Conservation (phyloP, 2,888 invertebrate genomes). For the Agonopterix alstromeriana region DNA sequence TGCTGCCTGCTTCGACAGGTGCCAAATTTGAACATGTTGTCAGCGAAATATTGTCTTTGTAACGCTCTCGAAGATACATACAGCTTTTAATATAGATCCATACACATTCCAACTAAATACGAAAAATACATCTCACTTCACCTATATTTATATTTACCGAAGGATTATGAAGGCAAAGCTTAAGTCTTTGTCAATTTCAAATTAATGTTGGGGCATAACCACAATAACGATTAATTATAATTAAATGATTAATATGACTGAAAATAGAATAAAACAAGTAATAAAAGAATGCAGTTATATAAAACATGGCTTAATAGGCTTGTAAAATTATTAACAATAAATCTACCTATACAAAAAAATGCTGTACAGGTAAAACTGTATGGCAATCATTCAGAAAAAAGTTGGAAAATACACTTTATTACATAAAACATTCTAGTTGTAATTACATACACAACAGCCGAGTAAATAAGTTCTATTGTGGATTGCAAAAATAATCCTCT, state of each 20-base stretch:
- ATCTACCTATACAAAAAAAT: constrained; percentile 1
- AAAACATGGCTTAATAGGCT: no score
- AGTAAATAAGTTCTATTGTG: no score
- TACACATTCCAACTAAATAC: constrained; percentile 31
- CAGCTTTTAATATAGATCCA: constrained; percentile 16
- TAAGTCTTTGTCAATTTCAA: constrained; percentile 30
- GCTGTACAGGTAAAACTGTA: constrained; percentile 9
- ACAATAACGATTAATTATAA: not conserved
- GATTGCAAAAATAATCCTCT: no score
- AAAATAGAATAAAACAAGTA: no score
- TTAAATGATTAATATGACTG: no score
- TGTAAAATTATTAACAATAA: no score
- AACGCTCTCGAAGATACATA: constrained; percentile 8
- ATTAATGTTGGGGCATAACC: not conserved
- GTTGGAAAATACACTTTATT: not conserved
- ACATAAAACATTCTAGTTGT: no score
- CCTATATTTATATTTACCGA: constrained; percentile 43
- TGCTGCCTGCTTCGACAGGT: no score
- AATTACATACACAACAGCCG: no score
- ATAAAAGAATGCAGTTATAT: no score
- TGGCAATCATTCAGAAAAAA: no score
- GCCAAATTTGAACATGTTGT: no score
- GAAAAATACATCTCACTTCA: constrained; percentile 45
- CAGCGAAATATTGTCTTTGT: constrained; percentile 2
- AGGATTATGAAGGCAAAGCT: constrained; percentile 50